These are phyloP conservation scores for Halesus radiatus DNA, from an alignment of 1,140 invertebrate genomes.

Conservation along the genomic window DNA sequence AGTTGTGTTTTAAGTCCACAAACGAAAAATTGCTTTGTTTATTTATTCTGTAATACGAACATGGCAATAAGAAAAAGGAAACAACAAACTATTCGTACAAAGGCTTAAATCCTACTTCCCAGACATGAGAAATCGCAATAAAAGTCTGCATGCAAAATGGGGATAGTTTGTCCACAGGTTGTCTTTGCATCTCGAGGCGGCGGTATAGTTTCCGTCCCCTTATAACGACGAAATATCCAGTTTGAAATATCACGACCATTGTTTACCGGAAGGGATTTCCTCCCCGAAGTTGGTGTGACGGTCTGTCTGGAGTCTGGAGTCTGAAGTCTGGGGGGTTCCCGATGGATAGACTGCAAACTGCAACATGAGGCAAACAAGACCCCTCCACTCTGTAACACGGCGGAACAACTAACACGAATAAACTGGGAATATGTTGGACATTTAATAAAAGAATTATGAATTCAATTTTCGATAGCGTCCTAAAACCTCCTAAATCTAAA, in stretches of 20 bases:
- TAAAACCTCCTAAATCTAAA: no score
- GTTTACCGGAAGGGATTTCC: conserved; percentile 33
- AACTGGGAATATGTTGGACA: no score
- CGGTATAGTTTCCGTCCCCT: neutral
- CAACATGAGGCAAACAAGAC: no score
- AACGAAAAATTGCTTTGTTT: no score
- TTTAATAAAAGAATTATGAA: no score
- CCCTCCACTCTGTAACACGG: no score
- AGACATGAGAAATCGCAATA: conserved; percentile 9
- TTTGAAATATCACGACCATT: conserved; percentile 42
- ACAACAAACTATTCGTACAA: neutral
- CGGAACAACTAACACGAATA: no score
- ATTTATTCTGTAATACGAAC: no score
- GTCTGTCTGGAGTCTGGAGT: conserved; percentile 23
- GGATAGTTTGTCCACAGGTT: conserved; percentile 29
- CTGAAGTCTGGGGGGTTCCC: neutral
- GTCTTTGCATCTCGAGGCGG: neutral
- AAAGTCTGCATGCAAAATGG: conserved; percentile 13
- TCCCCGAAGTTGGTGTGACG: conserved; percentile 5
- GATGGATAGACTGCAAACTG: no score
- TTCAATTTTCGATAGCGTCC: no score
- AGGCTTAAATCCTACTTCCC: neutral
- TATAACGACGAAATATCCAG: conserved; percentile 19
- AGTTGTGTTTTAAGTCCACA: no score
- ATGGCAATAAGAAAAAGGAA: no score